Percentiles rank a stretch among this genome's conserved stretches.
Conservation (phyloP, 1,140 invertebrate genomes). For the Papilio xuthus region DNA sequence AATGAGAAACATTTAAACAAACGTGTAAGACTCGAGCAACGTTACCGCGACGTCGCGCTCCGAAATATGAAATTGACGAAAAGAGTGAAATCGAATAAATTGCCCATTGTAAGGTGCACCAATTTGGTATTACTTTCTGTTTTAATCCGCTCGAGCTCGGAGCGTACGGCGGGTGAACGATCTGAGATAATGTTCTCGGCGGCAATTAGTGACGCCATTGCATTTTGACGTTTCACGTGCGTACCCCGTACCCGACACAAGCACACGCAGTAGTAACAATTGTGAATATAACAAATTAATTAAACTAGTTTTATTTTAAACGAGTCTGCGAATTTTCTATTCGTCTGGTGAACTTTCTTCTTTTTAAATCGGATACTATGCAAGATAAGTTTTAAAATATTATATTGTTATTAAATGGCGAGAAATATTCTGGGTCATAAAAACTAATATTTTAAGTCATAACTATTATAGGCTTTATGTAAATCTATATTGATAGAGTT, state of each 20-base stretch:
- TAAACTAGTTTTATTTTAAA: constrained; percentile 6
- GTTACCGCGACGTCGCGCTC: constrained; percentile 46
- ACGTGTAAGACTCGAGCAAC: background rate
- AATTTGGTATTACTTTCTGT: constrained; percentile 77
- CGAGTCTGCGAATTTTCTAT: background rate
- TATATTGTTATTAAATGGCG: background rate
- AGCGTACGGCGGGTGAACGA: constrained; percentile 43
- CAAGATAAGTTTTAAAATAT: background rate
- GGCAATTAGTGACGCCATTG: constrained; percentile 49
- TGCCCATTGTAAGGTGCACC: constrained; percentile 77
- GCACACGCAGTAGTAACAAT: background rate
- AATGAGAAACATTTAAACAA: background rate
- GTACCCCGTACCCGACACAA: background rate
- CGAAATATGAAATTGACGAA: constrained; percentile 73
- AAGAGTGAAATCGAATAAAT: constrained; percentile 79
- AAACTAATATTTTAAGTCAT: no score
- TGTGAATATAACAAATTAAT: constrained; percentile 19
- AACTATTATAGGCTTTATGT: no score
- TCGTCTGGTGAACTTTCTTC: background rate
- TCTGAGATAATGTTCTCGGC: constrained; percentile 47
- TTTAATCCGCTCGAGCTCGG: constrained; percentile 64
- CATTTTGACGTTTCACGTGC: constrained; percentile 40
- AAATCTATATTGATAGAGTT: no score
- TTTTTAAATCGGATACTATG: background rate
- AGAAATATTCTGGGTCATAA: background rate